A percentile compares a stretch with the other conserved stretches of the same genome.
phyloP scores from a whole-genome alignment of 2,113 vertebrate genomes.

The Aspidoscelis tigris region DNA sequence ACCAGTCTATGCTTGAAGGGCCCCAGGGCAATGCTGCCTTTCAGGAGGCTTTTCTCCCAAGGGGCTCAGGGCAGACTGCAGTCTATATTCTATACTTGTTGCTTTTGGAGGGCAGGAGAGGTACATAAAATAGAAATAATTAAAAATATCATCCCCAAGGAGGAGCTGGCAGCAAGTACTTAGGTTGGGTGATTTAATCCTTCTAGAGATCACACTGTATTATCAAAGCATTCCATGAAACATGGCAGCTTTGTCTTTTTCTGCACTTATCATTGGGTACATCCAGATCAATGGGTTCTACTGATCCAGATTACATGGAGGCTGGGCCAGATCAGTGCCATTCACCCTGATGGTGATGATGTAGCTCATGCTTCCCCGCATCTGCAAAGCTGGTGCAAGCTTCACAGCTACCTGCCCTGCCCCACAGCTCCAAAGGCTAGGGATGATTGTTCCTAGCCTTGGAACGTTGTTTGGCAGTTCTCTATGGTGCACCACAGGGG shows the following conservation, averaged over 20 bases:
- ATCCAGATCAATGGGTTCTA: no score
- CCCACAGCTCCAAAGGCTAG: no score
- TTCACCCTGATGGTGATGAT: no score
- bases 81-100: constrained; percentile 67
- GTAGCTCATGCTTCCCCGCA: no score
- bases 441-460: no score
- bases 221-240: constrained; percentile 16
- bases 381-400: no score
- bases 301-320: no score
- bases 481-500: no score
- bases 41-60: constrained; percentile 61
- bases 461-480: no score
- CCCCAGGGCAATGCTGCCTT: constrained; percentile 45
- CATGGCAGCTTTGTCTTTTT: background rate
- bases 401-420: no score
- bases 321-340: no score
- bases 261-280: no score
- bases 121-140: background rate
- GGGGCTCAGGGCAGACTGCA: constrained; percentile 61
- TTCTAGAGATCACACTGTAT: constrained; percentile 39
- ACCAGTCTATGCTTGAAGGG: constrained; percentile 1
- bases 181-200: constrained; percentile 66
- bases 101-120: background rate
- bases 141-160: constrained; percentile 41
- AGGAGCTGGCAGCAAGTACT: constrained; percentile 60